Evolutionary conservation across 2,888 invertebrate genomes (phyloP), one percentile per base, ranked within the genome.

Genomic region (Mesochorus sp.): DNA sequence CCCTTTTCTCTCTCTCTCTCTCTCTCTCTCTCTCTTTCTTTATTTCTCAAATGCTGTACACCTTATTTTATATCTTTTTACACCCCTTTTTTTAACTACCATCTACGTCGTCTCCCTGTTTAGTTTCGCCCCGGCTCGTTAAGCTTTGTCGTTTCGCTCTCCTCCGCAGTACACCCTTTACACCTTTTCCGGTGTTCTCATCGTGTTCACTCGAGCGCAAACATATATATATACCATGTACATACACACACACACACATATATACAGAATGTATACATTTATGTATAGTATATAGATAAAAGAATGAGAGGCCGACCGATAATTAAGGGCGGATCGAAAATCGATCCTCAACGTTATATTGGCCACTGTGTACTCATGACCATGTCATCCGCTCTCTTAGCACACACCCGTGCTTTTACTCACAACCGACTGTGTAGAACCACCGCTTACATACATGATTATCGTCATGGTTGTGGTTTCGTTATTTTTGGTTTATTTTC

Each of bases 91-190:
- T 17, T 39, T 39, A 51, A 64, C 64, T 31, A 39, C 28, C 39
- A 28, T 67, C 42, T 34, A 71, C 47, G 51, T 76, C 66, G 67
- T 71, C 71, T 67, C 76, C 53, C 67, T 67, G 76, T 77, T 77
- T 47, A 61, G 51, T 51, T 61, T 55, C 67, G 55, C 59, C 49
- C 39, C 67, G 67, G 72, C 72, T 77, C 76, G 72, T 77, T 77
- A 72, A 77, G 67, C 67, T 62, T 62, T 62, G 37, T 53, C 71
- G 26, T 28, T 39, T n/a, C 39, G 14, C 53, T 17, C 55, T 21
- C 19, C 14, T 14, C 21, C n/a, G n/a, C n/a, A n/a, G 39, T 14
- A 42, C 64, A 28, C 42, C 62, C 47, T 62, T 59, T 49, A 31
- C 49, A 64, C 39, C 57, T 17, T 31, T 57, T 49, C 14, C 57